Conservation (phyloP, 2,797 vertebrate genomes). For the Molossus molossus region DNA sequence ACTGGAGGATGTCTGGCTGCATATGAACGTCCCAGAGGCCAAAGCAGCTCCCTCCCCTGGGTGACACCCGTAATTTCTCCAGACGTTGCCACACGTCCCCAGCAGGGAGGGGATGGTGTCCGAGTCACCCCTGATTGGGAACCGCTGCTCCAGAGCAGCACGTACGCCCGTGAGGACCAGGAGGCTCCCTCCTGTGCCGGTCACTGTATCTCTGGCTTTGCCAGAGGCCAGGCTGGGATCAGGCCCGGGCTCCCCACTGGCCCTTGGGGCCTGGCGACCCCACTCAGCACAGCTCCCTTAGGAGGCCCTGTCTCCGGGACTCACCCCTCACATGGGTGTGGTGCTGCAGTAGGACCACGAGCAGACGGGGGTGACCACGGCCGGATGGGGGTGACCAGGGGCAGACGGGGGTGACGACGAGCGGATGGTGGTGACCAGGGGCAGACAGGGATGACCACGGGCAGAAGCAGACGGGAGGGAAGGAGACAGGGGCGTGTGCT, state of each 20-base stretch:
- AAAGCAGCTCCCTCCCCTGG: too few species aligned
- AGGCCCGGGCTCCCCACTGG: not conserved
- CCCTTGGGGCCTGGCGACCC: too few species aligned
- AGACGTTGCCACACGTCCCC: not conserved
- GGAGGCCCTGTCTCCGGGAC: fast-evolving
- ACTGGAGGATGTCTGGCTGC: not conserved
- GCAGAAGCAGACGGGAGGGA: too few species aligned
- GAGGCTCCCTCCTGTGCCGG: not conserved
- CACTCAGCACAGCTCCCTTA: not conserved
- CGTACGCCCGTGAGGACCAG: not conserved
- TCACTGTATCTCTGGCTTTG: not conserved
- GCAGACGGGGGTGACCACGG: too few species aligned
- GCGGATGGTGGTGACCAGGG: too few species aligned
- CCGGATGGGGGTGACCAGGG: too few species aligned
- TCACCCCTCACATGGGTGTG: not conserved
- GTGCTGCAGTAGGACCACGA: too few species aligned
- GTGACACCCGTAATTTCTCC: not conserved
- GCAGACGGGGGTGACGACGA: too few species aligned
- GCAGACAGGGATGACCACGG: too few species aligned
- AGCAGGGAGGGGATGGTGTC: fast-evolving
- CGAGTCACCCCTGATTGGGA: not conserved
- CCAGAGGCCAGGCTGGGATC: not conserved
- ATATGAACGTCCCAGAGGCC: not conserved
- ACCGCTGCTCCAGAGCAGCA: not conserved
- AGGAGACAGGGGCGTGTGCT: not conserved